A percentile compares a stretch with the other conserved stretches of the same genome.
phyloP scores from a whole-genome alignment of 2,888 invertebrate species.

The Caenorhabditis angaria region DNA sequence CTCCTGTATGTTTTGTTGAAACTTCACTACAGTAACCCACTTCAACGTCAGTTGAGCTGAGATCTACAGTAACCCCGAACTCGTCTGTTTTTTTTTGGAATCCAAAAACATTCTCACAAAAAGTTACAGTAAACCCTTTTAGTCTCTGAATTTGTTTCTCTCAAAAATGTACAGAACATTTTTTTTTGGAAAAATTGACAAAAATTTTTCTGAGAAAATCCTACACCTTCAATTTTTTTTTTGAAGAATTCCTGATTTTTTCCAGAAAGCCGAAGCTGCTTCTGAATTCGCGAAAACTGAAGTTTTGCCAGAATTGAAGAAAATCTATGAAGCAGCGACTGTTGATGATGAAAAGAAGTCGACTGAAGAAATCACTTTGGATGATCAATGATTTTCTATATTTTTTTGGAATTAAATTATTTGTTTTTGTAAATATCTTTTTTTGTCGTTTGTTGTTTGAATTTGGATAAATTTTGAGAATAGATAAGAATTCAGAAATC shows the following conservation, averaged over 20 bases:
- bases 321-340: constrained; percentile 64
- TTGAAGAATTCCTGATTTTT: constrained; percentile 14
- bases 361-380: constrained; percentile 13
- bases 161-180: too few relatives aligned
- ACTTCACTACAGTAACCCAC: too few relatives aligned
- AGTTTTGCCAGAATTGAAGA: constrained; percentile 67
- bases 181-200: too few relatives aligned
- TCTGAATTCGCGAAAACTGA: constrained; percentile 66
- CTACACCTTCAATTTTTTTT: neutral
- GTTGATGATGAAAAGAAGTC: constrained; percentile 40
- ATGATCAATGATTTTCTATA: neutral
- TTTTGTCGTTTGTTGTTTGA: neutral
- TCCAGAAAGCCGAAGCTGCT: constrained; percentile 61
- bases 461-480: neutral
- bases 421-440: neutral
- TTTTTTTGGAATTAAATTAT: neutral
- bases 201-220: too few relatives aligned
- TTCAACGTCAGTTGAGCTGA: too few relatives aligned
- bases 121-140: too few relatives aligned
- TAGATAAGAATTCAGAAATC: neutral
- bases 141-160: too few relatives aligned
- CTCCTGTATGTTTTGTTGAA: too few relatives aligned
- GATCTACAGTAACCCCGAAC: neutral
- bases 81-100: too few relatives aligned
- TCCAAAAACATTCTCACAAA: too few relatives aligned